Evolutionary conservation across 1,140 invertebrate genomes (phyloP).

Genomic region (Sycophaga agraensis): DNA sequence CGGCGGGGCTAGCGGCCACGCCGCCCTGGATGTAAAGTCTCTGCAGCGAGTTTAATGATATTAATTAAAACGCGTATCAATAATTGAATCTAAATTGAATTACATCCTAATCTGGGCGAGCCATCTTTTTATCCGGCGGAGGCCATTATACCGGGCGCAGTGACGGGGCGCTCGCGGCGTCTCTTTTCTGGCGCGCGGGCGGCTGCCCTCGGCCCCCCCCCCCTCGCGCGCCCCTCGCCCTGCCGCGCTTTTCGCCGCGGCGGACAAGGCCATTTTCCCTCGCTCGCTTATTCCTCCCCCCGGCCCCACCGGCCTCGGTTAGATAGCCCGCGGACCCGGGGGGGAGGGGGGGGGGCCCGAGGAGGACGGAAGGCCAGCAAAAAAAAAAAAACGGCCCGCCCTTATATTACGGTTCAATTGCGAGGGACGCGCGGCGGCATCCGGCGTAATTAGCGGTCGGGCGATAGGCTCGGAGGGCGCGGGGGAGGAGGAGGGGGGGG

Average conservation of each 20-base stretch:
- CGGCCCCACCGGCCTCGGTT: too few species aligned
- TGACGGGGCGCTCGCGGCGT: not conserved
- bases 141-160: slow-evolving; percentile 4
- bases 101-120: slow-evolving; percentile 36
- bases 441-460: slow-evolving; percentile 26
- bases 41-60: slow-evolving; percentile 32
- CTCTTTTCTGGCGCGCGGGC: slow-evolving; percentile 1
- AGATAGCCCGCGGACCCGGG: too few species aligned
- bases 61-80: slow-evolving; percentile 40
- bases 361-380: not conserved
- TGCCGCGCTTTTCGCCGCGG: not conserved
- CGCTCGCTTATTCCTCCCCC: slow-evolving; percentile 18
- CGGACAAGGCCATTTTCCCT: slow-evolving; percentile 6
- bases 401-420: too few species aligned
- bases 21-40: slow-evolving; percentile 2
- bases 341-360: not conserved
- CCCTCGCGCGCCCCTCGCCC: not conserved
- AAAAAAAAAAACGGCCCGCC: not conserved
- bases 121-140: slow-evolving; percentile 34
- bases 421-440: not conserved
- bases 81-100: slow-evolving; percentile 42
- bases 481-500: not conserved
- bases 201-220: not conserved
- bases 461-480: not conserved
- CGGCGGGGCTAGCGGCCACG: not conserved